Evolutionary conservation across 2,888 invertebrate species (phyloP).

Genomic region (Stenotaenia linearis): DNA sequence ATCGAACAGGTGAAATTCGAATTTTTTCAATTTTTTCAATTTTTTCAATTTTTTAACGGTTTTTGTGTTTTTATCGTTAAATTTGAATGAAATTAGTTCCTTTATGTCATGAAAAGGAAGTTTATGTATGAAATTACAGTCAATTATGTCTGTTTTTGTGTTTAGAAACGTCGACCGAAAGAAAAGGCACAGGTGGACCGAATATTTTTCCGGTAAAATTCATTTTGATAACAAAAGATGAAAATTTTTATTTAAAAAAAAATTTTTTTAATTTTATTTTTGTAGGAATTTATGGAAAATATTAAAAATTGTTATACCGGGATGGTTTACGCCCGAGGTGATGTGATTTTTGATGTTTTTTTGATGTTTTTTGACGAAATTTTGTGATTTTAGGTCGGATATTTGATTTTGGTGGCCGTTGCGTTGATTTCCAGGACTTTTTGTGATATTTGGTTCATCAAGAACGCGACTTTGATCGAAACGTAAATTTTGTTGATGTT

Average conservation of each 20-base stretch:
- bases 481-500: constrained; percentile 52
- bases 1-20: neutral
- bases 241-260: constrained; percentile 3
- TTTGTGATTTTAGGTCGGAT: constrained; percentile 53
- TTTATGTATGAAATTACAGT: neutral
- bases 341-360: constrained; percentile 3
- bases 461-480: constrained; percentile 87
- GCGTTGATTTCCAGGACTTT: constrained; percentile 81
- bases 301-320: constrained; percentile 65
- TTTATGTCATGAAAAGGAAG: neutral
- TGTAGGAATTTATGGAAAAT: constrained; percentile 40
- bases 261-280: neutral
- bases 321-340: constrained; percentile 66
- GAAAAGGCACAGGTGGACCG: constrained; percentile 32
- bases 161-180: constrained; percentile 31
- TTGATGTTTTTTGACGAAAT: neutral
- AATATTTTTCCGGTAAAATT: constrained; percentile 31
- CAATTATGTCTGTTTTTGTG: neutral
- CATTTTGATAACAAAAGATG: neutral
- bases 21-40: too few species aligned
- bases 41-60: too few species aligned
- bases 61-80: too few species aligned
- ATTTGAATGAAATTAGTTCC: too few species aligned
- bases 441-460: constrained; percentile 96
- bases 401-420: constrained; percentile 66